Conservation (phyloP, 2,797 vertebrate genomes). For the Notolepis coatsorum region DNA sequence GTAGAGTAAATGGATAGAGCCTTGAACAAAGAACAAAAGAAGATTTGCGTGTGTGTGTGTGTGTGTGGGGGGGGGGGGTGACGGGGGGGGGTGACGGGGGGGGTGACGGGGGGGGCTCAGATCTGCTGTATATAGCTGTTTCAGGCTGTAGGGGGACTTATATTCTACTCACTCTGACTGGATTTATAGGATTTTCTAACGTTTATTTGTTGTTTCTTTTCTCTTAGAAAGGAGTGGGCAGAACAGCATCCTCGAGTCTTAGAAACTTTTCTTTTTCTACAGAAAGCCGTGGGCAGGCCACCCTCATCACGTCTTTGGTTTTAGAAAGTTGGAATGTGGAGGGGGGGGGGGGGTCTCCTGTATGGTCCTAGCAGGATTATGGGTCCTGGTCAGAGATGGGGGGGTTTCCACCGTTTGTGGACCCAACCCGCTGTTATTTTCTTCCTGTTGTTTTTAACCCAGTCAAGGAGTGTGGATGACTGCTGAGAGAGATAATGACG, state of each 20-base stretch:
- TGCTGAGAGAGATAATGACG: conserved; percentile 73
- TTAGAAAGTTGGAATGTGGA: conserved; percentile 25
- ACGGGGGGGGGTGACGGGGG: no score
- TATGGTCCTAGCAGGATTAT: conserved; percentile 20
- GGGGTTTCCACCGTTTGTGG: conserved; percentile 42
- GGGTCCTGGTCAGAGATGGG: conserved; percentile 39
- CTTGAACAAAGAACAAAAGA: neutral
- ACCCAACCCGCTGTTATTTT: conserved; percentile 42
- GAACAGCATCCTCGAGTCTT: conserved; percentile 28
- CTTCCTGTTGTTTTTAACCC: conserved; percentile 46
- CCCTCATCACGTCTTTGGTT: conserved; percentile 30
- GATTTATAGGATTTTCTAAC: conserved; percentile 10
- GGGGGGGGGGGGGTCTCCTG: conserved; percentile 25
- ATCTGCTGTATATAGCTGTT: conserved; percentile 2
- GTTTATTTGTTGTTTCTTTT: conserved; percentile 29
- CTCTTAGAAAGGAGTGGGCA: conserved; percentile 34
- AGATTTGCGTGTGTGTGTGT: no score
- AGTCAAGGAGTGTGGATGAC: conserved; percentile 40
- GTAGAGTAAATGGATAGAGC: conserved; percentile 29
- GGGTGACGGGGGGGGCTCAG: no score
- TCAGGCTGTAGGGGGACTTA: neutral
- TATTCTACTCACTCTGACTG: neutral
- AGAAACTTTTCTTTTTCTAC: conserved; percentile 22
- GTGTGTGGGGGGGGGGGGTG: no score
- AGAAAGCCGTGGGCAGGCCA: conserved; percentile 37